A percentile compares a stretch with the other conserved stretches of the same genome.
These are phyloP conservation scores for Pipistrellus pipistrellus DNA, from an alignment of 2,797 vertebrate genomes.

Conservation along the genomic window DNA sequence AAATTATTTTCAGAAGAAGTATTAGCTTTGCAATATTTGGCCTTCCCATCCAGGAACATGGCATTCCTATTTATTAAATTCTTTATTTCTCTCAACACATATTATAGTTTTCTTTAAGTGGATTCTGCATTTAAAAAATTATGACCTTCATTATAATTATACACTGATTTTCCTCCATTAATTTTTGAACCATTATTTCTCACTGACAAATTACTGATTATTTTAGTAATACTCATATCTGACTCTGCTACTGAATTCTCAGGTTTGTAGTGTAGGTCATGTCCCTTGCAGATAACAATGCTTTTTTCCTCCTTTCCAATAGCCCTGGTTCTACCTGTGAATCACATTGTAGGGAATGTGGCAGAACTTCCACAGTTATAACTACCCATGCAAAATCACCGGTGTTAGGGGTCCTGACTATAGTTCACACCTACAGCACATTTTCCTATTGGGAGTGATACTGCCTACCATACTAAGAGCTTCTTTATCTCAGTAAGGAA, in stretches of 20 bases:
- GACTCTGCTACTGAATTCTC: not conserved
- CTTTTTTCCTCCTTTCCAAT: not conserved
- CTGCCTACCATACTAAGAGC: not conserved
- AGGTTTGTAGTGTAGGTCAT: not conserved
- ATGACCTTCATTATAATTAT: not conserved
- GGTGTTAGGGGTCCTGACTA: not conserved
- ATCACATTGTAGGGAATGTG: not conserved
- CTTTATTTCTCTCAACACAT: constrained; percentile 19
- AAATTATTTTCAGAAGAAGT: constrained; percentile 41
- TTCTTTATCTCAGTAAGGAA: not conserved
- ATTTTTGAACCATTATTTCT: constrained; percentile 16
- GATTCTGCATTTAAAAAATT: constrained; percentile 13
- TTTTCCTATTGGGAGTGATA: not conserved
- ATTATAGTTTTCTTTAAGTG: not conserved
- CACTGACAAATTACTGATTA: not conserved
- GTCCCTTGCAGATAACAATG: not conserved
- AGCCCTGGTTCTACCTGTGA: constrained; percentile 5
- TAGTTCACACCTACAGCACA: not conserved
- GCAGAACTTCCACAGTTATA: not conserved
- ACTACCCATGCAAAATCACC: not conserved
- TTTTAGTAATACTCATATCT: not conserved
- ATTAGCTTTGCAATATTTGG: constrained; percentile 39
- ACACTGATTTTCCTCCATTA: constrained; percentile 13
- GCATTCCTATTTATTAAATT: constrained; percentile 46
- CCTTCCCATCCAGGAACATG: not conserved